Base-by-base conservation (phyloP, 1,140 invertebrate species). In the Probaryconus sp. region DNA sequence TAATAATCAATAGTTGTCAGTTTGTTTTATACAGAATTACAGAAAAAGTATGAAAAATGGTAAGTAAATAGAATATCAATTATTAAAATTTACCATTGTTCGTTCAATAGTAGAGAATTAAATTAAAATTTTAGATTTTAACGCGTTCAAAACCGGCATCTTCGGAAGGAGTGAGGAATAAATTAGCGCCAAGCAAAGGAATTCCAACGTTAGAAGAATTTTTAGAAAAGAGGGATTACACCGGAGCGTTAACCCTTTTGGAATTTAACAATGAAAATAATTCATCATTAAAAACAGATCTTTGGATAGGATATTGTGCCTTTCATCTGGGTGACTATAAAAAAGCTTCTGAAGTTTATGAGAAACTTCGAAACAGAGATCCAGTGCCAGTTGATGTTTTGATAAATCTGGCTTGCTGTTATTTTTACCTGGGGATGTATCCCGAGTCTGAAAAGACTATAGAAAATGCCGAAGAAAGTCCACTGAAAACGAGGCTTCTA, bases 271-370 rank as follows among this genome's bases (percentile, higher is more conserved):
- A 85, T 24, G 83, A 80, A 76, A 91, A 89, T 30, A 92, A 90
- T 77, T 89, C 82, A 9, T 89, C 87, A 42, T 85, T 90, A 4
- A 91, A 92, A 81, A 91, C 91, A 10, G 92, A 95, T 69, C 85
- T 94, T 58, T 99, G 97, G 97, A 92, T 95, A 56, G 97, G 94
- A 1, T 99, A 97, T 84, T 98, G 97, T 87, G 92, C 93, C 51
- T 99, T 98, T 88, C 97, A 99, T 87, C 88, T 97, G 26, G 97
- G 96, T 0, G 96, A 99, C 81, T 98, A 98, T 86, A 94, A 94
- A 77, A 91, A 92, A 80, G 94, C 97, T 0, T 88, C 96, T n/a
- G 90, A 92, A 16, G 90, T 92, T 7, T 98, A 94, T 82, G 89
- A 91, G 71, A 85, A 80, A 5, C 77, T 93, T 1, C 77, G 85